Evolutionary conservation across 2,113 vertebrate species (phyloP).

Genomic region (Sapayoa aenigma): DNA sequence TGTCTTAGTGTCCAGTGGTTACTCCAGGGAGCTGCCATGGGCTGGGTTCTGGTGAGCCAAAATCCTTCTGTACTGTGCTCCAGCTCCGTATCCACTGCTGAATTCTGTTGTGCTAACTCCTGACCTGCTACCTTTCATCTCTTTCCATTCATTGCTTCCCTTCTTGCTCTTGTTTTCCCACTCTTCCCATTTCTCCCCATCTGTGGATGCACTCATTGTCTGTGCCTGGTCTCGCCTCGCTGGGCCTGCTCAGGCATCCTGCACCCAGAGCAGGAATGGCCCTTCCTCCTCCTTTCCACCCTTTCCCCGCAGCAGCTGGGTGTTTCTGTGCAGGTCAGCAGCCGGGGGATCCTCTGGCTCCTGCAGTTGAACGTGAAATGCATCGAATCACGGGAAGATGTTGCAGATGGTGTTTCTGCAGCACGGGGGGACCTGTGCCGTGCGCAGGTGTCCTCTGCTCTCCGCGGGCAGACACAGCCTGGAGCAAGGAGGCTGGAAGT

Average conservation of each 20-base stretch:
- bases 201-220: neutral
- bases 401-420: neutral
- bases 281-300: neutral
- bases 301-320: neutral
- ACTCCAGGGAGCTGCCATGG: neutral
- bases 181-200: neutral
- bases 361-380: conserved; percentile 64
- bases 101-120: neutral
- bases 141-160: neutral
- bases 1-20: neutral
- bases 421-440: neutral
- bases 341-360: conserved; percentile 21
- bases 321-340: conserved; percentile 20
- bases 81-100: rapidly evolving
- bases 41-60: neutral
- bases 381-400: conserved; percentile 37
- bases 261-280: neutral
- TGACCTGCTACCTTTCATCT: neutral
- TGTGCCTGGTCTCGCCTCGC: neutral
- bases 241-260: neutral
- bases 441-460: neutral
- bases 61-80: rapidly evolving
- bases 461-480: neutral
- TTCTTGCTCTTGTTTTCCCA: neutral
- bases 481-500: neutral